Conservation (phyloP, 2,888 invertebrate species). For the Ferdinandea cuprea region DNA sequence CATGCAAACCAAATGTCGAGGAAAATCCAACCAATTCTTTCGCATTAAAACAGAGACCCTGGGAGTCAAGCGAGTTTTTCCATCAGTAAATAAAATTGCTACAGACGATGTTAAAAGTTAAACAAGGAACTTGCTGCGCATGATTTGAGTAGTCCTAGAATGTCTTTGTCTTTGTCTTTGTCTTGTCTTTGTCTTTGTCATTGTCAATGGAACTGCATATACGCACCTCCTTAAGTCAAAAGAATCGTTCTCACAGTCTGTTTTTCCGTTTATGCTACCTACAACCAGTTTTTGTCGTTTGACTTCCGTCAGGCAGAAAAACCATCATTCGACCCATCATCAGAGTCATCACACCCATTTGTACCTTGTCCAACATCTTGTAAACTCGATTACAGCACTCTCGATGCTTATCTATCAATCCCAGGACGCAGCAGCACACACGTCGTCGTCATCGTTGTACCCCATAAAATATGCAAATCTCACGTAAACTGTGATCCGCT, state of each 20-base stretch:
- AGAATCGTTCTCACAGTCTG: not conserved
- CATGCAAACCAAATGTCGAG: too few species aligned
- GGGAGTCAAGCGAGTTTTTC: too few species aligned
- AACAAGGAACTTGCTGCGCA: too few species aligned
- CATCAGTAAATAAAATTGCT: too few species aligned
- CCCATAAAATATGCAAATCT: conserved; percentile 69
- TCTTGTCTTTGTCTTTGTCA: too few species aligned
- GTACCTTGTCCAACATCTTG: conserved; percentile 73
- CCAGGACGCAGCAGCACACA: conserved; percentile 32
- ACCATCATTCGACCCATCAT: conserved; percentile 58
- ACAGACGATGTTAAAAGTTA: too few species aligned
- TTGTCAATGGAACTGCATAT: too few species aligned
- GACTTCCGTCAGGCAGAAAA: conserved; percentile 58
- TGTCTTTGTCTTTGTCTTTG: too few species aligned
- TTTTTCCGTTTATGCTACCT: not conserved
- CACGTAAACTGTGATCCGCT: conserved; percentile 54
- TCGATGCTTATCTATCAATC: conserved; percentile 48
- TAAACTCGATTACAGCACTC: conserved; percentile 67
- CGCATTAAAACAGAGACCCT: too few species aligned
- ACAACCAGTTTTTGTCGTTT: conserved; percentile 43
- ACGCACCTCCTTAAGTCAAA: too few species aligned
- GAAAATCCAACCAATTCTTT: too few species aligned
- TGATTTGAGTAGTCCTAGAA: too few species aligned
- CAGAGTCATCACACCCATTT: conserved; percentile 57
- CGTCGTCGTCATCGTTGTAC: conserved; percentile 47